Percentiles rank a stretch among this genome's conserved stretches.
These are phyloP conservation scores for Halesus radiatus DNA, from an alignment of 1,140 invertebrate species.

Conservation along the genomic window DNA sequence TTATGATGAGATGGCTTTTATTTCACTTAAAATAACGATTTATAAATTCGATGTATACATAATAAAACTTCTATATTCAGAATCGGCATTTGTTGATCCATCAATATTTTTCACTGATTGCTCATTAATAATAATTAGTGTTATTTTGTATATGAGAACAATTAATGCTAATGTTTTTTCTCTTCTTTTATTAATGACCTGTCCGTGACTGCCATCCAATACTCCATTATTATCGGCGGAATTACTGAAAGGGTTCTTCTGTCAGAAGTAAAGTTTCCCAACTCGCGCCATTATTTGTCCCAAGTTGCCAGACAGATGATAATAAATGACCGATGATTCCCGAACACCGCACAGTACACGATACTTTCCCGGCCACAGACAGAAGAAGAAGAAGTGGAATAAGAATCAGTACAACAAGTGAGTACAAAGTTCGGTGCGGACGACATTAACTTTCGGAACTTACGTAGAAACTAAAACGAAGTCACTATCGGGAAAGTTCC, in stretches of 20 bases:
- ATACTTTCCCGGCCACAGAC: neutral
- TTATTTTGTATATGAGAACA: too few species aligned
- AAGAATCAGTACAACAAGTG: slow-evolving; percentile 5
- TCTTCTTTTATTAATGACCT: too few species aligned
- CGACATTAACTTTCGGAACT: slow-evolving; percentile 8
- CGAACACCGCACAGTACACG: slow-evolving; percentile 16
- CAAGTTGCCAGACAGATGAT: slow-evolving; percentile 32
- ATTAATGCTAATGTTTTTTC: too few species aligned
- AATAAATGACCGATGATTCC: slow-evolving; percentile 25
- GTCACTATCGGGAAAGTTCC: slow-evolving; percentile 5
- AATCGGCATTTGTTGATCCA: too few species aligned
- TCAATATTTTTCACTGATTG: too few species aligned
- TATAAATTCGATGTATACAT: too few species aligned
- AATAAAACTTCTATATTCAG: too few species aligned
- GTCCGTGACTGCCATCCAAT: too few species aligned
- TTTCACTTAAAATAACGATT: too few species aligned
- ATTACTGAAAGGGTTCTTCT: slow-evolving; percentile 9
- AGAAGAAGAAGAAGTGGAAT: slow-evolving; percentile 3
- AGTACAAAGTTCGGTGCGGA: slow-evolving; percentile 12
- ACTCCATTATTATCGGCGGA: neutral
- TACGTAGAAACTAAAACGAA: slow-evolving; percentile 13
- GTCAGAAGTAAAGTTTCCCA: neutral
- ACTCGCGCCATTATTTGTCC: slow-evolving; percentile 12
- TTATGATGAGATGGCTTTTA: too few species aligned
- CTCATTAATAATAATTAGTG: neutral